Evolutionary conservation across 2,888 invertebrate species (phyloP), one percentile per base, ranked within the genome.

Genomic region (Iselma pallidipennis): DNA sequence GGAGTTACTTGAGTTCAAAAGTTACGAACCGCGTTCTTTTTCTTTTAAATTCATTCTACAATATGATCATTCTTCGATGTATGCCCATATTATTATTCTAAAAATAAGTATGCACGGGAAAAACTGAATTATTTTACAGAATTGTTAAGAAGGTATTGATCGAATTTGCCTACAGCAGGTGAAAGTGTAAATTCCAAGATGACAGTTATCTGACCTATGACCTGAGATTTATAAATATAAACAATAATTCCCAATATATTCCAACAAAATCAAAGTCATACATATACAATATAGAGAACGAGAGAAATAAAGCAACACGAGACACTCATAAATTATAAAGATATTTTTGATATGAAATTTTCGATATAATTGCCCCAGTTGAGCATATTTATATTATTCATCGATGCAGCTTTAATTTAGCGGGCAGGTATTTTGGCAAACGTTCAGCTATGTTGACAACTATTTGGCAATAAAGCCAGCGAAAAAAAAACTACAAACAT

Each of bases 391-490:
- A 45, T 45, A 45, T 45, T 12, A 12, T 23, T 45, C 23, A 45
- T 45, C 45, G 23, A 23, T 45, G 23, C 21, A 23, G 23, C 23
- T 45, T 45, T 45, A 45, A 45, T 45, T 45, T 45, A 45, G 12
- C 45, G 21, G 45, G 45, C 45, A 45, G 45, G 45, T 45, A 45
- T 45, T 45, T 45, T 45, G 45, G 45, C 45, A 45, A n/a, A 12
- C 2, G 5, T 45, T 45, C 45, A 45, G 45, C 23, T 23, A 45
- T 45, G 45, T 45, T 45, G 45, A 45, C 45, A 45, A 45, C 45
- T 23, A 45, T 45, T 45, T 45, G 45, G 45, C 45, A 45, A 45
- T 45, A 45, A 45, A 45, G 23, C 23, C 9, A 16, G 14, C 9
- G 9, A 19, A 1, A 12, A 45, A 10, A 45, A 45, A 6, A 45